These are phyloP conservation scores for Zaprionus davidi DNA, from an alignment of 1,140 invertebrate genomes.

Conservation along the genomic window DNA sequence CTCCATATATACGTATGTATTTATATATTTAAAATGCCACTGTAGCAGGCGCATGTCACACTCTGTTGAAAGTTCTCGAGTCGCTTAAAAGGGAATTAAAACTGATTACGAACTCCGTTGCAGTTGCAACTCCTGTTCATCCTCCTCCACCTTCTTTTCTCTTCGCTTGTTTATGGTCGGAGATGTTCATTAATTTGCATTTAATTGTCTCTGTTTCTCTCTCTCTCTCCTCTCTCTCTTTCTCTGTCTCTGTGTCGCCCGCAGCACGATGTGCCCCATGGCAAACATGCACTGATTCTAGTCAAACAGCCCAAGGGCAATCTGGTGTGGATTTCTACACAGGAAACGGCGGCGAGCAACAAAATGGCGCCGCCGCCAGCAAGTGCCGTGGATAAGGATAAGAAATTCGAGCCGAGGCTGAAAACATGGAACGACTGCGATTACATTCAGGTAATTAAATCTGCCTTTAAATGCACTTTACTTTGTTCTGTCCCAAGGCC, in stretches of 20 bases:
- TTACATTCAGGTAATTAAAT: conserved; percentile 88
- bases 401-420: conserved; percentile 85
- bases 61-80: background rate
- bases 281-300: conserved; percentile 93
- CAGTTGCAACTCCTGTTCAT: background rate
- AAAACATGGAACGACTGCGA: conserved; percentile 93
- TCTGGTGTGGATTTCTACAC: conserved; percentile 91
- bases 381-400: conserved; percentile 82
- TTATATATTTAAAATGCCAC: background rate
- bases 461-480: conserved; percentile 67
- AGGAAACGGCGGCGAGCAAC: conserved; percentile 84
- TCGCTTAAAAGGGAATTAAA: conserved; percentile 2
- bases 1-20: background rate
- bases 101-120: conserved; percentile 10
- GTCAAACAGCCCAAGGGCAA: conserved; percentile 93
- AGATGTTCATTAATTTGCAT: conserved; percentile 72
- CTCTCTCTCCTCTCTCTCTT: conserved; percentile 11
- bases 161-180: conserved; percentile 12
- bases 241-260: conserved; percentile 10
- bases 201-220: conserved; percentile 60
- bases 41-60: background rate
- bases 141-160: background rate
- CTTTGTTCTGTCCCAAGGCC: conserved; percentile 23
- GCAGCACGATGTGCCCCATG: conserved; percentile 91
- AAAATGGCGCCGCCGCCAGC: conserved; percentile 65